Evolutionary conservation across 2,797 vertebrate genomes (phyloP), one percentile per base, ranked within the genome.

Genomic region (Catostomus latipinnis): DNA sequence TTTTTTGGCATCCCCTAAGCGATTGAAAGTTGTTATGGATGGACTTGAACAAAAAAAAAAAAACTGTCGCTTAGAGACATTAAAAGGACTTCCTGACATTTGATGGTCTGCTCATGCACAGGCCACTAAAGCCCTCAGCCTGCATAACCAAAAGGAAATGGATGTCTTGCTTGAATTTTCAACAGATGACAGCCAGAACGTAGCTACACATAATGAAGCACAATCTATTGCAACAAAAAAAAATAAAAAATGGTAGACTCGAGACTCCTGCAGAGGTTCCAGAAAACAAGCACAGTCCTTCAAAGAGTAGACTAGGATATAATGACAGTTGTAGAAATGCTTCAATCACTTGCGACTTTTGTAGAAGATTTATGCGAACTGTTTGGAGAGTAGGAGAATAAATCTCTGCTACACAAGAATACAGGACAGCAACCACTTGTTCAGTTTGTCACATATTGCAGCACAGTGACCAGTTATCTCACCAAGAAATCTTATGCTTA

Each of bases 401-500:
- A 22, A 22, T 22, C 22, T 22, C 22, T 22, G 22, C 22, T 22
- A 22, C 22, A 22, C 22, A 22, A 22, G 22, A 22, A 22, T 53
- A 1, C 68, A 70, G 16, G 50, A 54, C 10, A 6, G 13, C 22
- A 43, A 43, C 4, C 10, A 45, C 60, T 62, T 62, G 22, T 43
- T 43, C 61, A 11, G 18, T 22, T 22, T 18, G 18, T 12, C 9
- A 18, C 7, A 11, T 61, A 10, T 61, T 50, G 57, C 43, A 9
- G 71, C 54, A 8, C 7, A 6, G 8, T 74, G 13, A 48, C 71
- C 54, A 74, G 8, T 16, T 18, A 71, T 74, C 22, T 62, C 57
- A 10, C 34, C 57, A 8, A 61, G 50, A 18, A 74, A 16, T 74
- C 6, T 50, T 49, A 62, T 62, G 45, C 8, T 6, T 14, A 45